Evolutionary conservation across 2,888 invertebrate species (phyloP), one percentile per base, ranked within the genome.

Genomic region (Hydriomena furcata): DNA sequence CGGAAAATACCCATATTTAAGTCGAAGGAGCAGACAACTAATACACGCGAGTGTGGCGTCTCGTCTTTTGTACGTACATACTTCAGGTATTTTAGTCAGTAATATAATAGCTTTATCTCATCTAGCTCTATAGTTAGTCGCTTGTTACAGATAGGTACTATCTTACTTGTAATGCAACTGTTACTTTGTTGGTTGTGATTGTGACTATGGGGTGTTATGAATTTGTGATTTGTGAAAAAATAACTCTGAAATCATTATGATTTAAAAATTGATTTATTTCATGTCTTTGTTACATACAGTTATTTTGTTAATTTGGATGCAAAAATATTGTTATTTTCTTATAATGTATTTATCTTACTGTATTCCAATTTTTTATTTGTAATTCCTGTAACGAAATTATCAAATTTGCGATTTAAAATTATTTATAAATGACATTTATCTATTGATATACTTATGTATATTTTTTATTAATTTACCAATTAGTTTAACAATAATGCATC

Each of bases 311-410:
- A 79, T 76, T 82, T 74, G 68, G 71, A 76, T 87, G 84, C 73
- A 87, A 87, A 87, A 87, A 86, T 86, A 87, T 80, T 69, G 56
- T 68, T 66, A 69, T 73, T 68, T 36, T 24, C 73, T 65, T 58
- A 71, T 17, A 7, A 35, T 42, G 30, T 12, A 7, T n/a, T n/a
- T n/a, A n/a, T n/a, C n/a, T n/a, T 13, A 27, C 32, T 44, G 49
- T 53, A 57, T 58, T 63, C 41, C 52, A 52, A 57, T 60, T 44
- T 30, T 41, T 35, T 40, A 52, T 45, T 42, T 52, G 30, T 24
- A 31, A 58, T 55, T 45, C 50, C 52, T 53, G 36, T 52, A 45
- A 24, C 40, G 40, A 48, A 52, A 48, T 31, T 34, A 49, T 2
- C 36, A 32, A 52, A 23, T 24, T 35, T 25, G 8, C 2, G 0